Conservation (phyloP, 2,888 invertebrate genomes). For the Eilema caniola region DNA sequence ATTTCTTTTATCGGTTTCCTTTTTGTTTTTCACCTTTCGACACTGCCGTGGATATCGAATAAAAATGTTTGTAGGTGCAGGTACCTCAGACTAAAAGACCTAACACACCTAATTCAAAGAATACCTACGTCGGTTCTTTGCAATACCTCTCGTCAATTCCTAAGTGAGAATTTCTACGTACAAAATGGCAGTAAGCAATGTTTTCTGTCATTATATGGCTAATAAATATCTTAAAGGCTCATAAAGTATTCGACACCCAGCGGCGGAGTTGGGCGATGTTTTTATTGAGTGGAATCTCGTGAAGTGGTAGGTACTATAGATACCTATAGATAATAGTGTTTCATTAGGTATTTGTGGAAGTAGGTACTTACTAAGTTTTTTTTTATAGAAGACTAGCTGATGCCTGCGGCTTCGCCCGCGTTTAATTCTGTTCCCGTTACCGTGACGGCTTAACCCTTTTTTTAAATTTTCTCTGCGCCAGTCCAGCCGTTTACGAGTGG, state of each 20-base stretch:
- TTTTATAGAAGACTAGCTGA: no score
- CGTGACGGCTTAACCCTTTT: no score
- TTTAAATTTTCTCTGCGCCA: no score
- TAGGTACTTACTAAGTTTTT: no score
- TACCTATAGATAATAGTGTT: neutral
- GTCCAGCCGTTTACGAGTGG: no score
- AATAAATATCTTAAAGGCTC: constrained; percentile 40
- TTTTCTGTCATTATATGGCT: constrained; percentile 42
- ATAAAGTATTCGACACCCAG: constrained; percentile 42
- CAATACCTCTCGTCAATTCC: constrained; percentile 22
- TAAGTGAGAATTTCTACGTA: constrained; percentile 34
- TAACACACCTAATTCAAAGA: constrained; percentile 29
- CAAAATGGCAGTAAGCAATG: constrained; percentile 39
- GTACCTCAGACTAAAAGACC: constrained; percentile 19
- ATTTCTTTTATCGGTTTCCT: no score
- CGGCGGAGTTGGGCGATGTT: constrained; percentile 35
- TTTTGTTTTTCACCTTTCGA: no score
- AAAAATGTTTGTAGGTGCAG: no score
- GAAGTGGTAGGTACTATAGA: constrained; percentile 5
- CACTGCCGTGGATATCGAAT: no score
- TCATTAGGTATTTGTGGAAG: no score
- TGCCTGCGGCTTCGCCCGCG: no score
- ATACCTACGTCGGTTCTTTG: neutral
- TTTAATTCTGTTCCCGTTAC: no score
- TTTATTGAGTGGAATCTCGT: constrained; percentile 37